Base-by-base conservation (phyloP, 2,113 vertebrate species). In the Baryphthengus martii region DNA sequence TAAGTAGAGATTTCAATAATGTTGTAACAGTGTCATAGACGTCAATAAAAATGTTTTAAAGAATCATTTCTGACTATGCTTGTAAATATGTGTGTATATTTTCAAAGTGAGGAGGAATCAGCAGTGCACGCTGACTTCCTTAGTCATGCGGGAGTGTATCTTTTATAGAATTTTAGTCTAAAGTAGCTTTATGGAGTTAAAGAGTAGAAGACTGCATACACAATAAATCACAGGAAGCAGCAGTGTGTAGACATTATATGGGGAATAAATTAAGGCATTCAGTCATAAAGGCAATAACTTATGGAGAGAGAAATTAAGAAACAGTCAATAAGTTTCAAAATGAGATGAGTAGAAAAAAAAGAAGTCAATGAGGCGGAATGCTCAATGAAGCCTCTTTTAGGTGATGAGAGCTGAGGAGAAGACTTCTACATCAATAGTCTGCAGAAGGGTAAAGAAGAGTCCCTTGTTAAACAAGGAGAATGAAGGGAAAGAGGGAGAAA, bases 271-370 rank as follows among this genome's bases (percentile, higher is more conserved):
- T 74, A 95, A 84, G 28, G 17, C 68, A 56, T 86, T 94, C 78
- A 63, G 28, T 96, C 83, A 83, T 83, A 88, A 90, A 93, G 29
- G 59, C 68, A 86, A 80, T 91, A 94, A 93, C 50, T 96, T 93
- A 91, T 6, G 18, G 67, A 93, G 78, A 83, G 35, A 94, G 72
- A 93, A 96, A 97, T 96, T 95, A 91, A 85, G 93, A 79, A 91
- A 85, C 75, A 94, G 63, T 90, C 93, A 88, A 92, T 94, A 90
- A 52, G 55, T 91, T 96, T 90, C 76, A 88, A 90, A 85, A 77
- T 86, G 78, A 88, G 50, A 77, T 53, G 49, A 90, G 50, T 11
- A 66, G 49, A 56, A 50, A 62, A 61, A 81, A 91, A 70, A 25
- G 25, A 82, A 94, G 29, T 71, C 88, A 94, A 83, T 90, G 94